phyloP scores from a whole-genome alignment of 2,113 vertebrate genomes.

The Eubucco bourcierii region DNA sequence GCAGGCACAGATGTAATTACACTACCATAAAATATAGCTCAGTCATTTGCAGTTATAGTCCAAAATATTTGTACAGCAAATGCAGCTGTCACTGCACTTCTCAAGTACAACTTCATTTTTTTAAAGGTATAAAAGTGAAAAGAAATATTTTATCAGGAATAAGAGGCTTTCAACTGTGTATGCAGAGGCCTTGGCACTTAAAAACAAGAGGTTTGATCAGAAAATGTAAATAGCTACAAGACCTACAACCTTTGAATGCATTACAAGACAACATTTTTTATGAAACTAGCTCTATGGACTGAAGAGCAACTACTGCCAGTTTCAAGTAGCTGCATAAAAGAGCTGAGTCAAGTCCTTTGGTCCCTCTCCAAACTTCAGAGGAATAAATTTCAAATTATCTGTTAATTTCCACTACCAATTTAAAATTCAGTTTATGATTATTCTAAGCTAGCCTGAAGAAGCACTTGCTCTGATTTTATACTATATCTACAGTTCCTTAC shows the following conservation, averaged over 20 bases:
- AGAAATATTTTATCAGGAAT: neutral
- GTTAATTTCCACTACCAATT: neutral
- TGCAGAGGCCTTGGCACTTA: neutral
- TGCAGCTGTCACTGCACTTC: neutral
- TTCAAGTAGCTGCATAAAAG: neutral
- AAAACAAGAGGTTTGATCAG: neutral
- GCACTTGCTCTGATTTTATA: neutral
- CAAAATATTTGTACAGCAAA: neutral
- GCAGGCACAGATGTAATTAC: constrained; percentile 59
- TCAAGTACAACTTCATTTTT: neutral
- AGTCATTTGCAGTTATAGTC: neutral
- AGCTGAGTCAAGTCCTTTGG: neutral
- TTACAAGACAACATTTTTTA: neutral
- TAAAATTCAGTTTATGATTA: neutral
- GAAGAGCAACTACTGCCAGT: neutral
- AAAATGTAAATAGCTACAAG: neutral
- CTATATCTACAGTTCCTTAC: neutral
- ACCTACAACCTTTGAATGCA: neutral
- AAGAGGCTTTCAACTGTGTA: neutral
- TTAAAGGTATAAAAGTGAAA: neutral
- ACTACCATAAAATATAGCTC: neutral
- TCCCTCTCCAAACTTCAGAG: neutral
- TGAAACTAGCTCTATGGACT: neutral
- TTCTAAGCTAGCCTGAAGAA: neutral
- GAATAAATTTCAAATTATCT: neutral